Percentiles rank a stretch among this genome's conserved stretches.
phyloP scores from a whole-genome alignment of 2,797 vertebrate species.

The Heliangelus exortis region DNA sequence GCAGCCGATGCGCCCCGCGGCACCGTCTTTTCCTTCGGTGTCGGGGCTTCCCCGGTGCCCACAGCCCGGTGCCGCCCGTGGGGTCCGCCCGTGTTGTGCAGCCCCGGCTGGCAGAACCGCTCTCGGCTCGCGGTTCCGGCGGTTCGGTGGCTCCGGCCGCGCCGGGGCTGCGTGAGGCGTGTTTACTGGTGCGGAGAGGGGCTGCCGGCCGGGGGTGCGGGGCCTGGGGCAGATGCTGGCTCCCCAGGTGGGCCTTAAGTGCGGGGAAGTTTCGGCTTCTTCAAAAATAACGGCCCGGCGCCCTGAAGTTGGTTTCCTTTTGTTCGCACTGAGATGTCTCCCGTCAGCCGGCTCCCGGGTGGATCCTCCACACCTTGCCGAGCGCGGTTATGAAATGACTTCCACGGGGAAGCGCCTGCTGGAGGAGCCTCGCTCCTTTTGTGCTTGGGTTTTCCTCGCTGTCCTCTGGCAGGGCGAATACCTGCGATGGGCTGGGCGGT shows the following conservation, averaged over 20 bases:
- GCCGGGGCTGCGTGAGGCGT: background rate
- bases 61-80: background rate
- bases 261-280: conserved; percentile 36
- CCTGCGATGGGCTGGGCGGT: conserved; percentile 6
- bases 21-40: background rate
- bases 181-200: background rate
- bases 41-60: background rate
- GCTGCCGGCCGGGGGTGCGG: background rate
- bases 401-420: background rate
- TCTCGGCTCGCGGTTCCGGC: background rate
- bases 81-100: background rate
- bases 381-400: conserved; percentile 42
- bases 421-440: background rate
- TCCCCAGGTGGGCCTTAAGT: background rate
- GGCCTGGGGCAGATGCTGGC: background rate
- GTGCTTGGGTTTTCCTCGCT: background rate
- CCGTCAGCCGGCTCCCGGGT: too few relatives aligned
- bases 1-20: background rate
- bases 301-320: background rate
- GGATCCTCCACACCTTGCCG: background rate
- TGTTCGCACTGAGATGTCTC: background rate
- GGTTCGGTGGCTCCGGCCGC: background rate
- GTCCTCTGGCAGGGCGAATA: background rate
- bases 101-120: background rate
- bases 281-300: background rate